Evolutionary conservation across 2,113 vertebrate species (phyloP), one percentile per base, ranked within the genome.

Genomic region (Siniperca knerii): DNA sequence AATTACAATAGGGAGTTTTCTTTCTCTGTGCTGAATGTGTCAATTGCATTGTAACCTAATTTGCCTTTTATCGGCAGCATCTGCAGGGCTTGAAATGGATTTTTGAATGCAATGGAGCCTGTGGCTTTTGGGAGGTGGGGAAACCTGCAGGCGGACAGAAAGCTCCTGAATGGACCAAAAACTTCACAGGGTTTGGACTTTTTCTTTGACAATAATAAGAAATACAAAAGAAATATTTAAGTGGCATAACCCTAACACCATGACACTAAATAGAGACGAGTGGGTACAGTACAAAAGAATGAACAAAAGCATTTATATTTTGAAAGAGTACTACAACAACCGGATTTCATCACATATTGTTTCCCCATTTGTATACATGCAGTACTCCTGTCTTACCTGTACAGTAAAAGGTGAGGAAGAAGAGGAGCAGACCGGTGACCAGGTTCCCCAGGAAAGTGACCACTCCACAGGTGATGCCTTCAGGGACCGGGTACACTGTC

Each of bases 401-500:
- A 68, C 96, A 96, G 93, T 98, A 98, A 95, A 99, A 97, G 0
- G 97, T 98, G 93, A 99, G 96, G 92, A 98, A 98, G 94, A 98
- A 97, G 90, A 99, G 95, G 70, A 99, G 96, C 70, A 98, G 94
- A 81, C 98, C 98, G 74, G 97, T 97, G 94, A 98, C 97, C 76
- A 99, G 94, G 77, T 99, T 99, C 90, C 96, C 98, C 90, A 99
- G 91, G 92, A 99, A 98, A 68, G 98, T 99, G 94, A 98, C 98
- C 79, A 99, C 97, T 69, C 98, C 98, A 2, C 98, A 99, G 78
- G 97, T 98, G 95, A 99, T 99, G 88, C 98, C 98, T 96, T 99
- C 98, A 81, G 98, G 98, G 90, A 98, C 97, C 3, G 98, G 98
- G 89, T 99, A 99, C 77, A 99, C 98, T 0, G 98, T 99, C 93